Base-by-base conservation (phyloP, 2,888 invertebrate genomes). In the Calameuta pallipes region DNA sequence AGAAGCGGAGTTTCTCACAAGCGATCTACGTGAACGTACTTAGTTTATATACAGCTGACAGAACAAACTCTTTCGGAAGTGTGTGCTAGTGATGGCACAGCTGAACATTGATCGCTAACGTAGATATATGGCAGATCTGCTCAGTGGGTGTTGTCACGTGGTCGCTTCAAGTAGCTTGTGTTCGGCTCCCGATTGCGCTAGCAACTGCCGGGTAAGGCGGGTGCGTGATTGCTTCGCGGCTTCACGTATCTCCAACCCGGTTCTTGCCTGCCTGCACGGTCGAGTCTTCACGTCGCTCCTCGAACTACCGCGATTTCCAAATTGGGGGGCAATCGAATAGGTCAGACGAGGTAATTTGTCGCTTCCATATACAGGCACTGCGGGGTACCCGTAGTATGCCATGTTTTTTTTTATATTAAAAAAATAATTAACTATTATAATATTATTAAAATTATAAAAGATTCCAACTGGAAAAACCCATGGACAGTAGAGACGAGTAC, bases 301-400 rank as follows among this genome's bases (percentile, higher is more conserved):
- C 93, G 93, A 93, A 93, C 93, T 93, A 93, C 93, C 93, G 93
- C 93, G 93, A 93, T 93, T 93, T 93, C 93, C 93, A 93, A 93
- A 93, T 93, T 93, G 93, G 93, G 93, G 93, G 93, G 93, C 92
- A 92, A 91, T 93, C 93, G 93, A 92, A 92, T 93, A 92, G 92
- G 92, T 92, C 92, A 91, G 92, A 93, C 93, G 92, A 93, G 91
- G 92, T 90, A 90, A 91, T 90, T 86, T 89, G 88, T 92, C 93
- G 92, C 93, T 93, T 93, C 93, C 93, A 93, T 92, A 92, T 92
- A 90, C 88, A 88, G 93, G 93, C 93, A 93, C 93, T 93, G 91
- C 92, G 86, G 86, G 86, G 92, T 86, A 83, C 85, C 85, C 80
- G 92, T 90, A 93, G 93, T 92, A 83, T 92, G 93, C 93, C 93